phyloP scores from a whole-genome alignment of 2,797 vertebrate species.

The Coendou prehensilis region DNA sequence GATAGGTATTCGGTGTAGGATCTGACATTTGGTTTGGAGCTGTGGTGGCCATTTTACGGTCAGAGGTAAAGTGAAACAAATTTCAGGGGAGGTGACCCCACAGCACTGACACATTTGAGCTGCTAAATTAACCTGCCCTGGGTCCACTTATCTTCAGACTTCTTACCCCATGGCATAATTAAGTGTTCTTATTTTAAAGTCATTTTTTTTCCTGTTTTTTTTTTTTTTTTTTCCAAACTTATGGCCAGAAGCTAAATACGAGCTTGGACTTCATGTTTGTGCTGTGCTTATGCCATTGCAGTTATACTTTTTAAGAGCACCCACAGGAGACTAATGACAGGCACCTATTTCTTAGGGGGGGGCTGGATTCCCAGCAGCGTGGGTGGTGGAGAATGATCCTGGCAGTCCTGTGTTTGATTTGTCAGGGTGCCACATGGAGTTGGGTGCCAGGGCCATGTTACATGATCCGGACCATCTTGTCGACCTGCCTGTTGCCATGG shows the following conservation, averaged over 20 bases:
- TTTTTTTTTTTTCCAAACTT: neutral
- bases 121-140: neutral
- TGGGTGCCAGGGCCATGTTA: constrained; percentile 58
- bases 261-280: neutral
- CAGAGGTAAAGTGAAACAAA: neutral
- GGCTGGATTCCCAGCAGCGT: neutral
- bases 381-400: constrained; percentile 53
- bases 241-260: neutral
- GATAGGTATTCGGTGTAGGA: neutral
- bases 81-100: neutral
- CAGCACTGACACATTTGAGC: neutral
- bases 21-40: constrained; percentile 8
- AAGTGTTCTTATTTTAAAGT: neutral
- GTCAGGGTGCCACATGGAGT: constrained; percentile 67
- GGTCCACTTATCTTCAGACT: neutral
- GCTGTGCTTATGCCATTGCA: accelerated
- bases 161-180: neutral
- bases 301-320: neutral
- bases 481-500: neutral
- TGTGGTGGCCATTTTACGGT: neutral
- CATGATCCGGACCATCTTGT: neutral
- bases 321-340: accelerated
- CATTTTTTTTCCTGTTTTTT: neutral
- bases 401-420: constrained; percentile 75
- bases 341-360: neutral